Conservation (phyloP, 2,888 invertebrate species). For the Orthonevra nobilis region DNA sequence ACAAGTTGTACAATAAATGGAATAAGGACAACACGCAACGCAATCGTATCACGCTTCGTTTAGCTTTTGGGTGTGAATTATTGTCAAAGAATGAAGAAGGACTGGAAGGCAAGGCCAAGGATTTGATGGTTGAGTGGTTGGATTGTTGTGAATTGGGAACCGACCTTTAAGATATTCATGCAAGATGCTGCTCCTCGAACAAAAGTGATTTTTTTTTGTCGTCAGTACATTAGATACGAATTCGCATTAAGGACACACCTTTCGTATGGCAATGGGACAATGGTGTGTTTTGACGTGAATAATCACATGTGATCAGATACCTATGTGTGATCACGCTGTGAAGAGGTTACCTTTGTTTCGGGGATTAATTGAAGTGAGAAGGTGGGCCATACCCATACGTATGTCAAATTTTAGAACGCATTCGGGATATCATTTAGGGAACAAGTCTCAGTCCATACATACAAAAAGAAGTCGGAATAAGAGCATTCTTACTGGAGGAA, state of each 20-base stretch:
- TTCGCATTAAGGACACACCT: slow-evolving; percentile 21
- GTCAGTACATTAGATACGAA: slow-evolving; percentile 16
- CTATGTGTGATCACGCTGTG: slow-evolving; percentile 30
- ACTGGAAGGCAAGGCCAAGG: slow-evolving; percentile 38
- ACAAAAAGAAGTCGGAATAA: no score
- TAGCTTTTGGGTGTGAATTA: slow-evolving; percentile 69
- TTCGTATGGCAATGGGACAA: slow-evolving; percentile 14
- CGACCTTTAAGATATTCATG: slow-evolving; percentile 25
- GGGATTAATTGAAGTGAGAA: slow-evolving; percentile 23
- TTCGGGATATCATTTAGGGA: no score
- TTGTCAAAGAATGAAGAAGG: slow-evolving; percentile 35
- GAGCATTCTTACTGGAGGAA: no score
- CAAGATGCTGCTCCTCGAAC: slow-evolving; percentile 38
- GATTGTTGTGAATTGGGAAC: slow-evolving; percentile 34
- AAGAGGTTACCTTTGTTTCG: neutral
- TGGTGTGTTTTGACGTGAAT: slow-evolving; percentile 47
- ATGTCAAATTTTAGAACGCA: no score
- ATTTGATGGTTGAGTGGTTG: slow-evolving; percentile 64
- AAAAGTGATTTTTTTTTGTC: slow-evolving; percentile 25
- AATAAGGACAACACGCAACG: slow-evolving; percentile 61
- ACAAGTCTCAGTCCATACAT: no score
- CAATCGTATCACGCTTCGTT: slow-evolving; percentile 68
- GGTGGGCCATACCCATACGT: no score
- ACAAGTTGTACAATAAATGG: no score
- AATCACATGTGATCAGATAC: slow-evolving; percentile 12